These are phyloP conservation scores for Sebastes trivittatus DNA, from an alignment of 2,797 vertebrate species.

Conservation along the genomic window DNA sequence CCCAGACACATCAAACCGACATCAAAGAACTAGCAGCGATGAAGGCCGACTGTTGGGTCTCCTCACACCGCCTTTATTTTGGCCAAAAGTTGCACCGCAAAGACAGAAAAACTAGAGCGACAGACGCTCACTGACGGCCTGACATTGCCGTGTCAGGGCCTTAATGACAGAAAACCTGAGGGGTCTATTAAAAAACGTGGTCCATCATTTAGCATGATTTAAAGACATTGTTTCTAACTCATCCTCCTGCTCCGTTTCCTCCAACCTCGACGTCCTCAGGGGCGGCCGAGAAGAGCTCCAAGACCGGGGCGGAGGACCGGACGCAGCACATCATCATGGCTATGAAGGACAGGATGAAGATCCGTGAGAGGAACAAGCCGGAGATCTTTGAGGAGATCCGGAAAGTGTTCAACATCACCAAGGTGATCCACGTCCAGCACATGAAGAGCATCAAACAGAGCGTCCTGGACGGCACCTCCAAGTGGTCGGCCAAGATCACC, in stretches of 20 bases:
- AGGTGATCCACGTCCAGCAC: conserved; percentile 89
- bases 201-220: not conserved
- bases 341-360: conserved; percentile 99
- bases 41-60: no score
- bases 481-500: conserved; percentile 97
- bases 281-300: conserved; percentile 96
- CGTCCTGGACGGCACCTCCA: conserved; percentile 95
- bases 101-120: no score
- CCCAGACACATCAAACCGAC: no score
- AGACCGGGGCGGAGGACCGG: conserved; percentile 93
- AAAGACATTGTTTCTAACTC: not conserved
- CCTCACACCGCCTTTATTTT: no score
- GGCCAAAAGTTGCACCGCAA: no score
- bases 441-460: conserved; percentile 97
- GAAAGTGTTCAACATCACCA: conserved; percentile 87
- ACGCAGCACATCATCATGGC: conserved; percentile 97
- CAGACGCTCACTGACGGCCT: no score
- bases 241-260: not conserved
- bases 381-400: conserved; percentile 97
- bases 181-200: not conserved
- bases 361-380: conserved; percentile 95
- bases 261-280: conserved; percentile 73
- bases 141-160: no score
- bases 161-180: not conserved
- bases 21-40: no score